Conservation (phyloP, 2,888 invertebrate genomes). For the Crossocerus cetratus region DNA sequence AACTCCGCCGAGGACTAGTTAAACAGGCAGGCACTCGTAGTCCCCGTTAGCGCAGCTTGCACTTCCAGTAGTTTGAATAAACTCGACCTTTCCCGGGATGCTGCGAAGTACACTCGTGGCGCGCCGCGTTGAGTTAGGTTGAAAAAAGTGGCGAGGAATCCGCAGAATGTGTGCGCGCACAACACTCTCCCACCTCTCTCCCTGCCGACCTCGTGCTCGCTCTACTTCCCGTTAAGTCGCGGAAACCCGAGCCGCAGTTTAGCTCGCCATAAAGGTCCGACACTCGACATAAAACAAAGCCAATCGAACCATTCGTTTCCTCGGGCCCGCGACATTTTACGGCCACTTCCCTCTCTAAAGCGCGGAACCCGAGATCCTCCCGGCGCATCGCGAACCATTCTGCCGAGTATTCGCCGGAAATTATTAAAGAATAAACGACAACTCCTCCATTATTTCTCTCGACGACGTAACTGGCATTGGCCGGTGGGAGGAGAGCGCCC, state of each 20-base stretch:
- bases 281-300: too few relatives aligned
- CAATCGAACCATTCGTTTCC: too few relatives aligned
- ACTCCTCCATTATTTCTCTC: background rate
- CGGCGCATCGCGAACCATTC: too few relatives aligned
- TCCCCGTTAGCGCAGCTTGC: constrained; percentile 23
- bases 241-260: too few relatives aligned
- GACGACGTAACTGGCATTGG: background rate
- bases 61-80: constrained; percentile 40
- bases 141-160: constrained; percentile 20
- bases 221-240: too few relatives aligned
- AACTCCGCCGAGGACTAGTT: constrained; percentile 33
- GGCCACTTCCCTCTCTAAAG: too few relatives aligned
- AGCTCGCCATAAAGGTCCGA: too few relatives aligned
- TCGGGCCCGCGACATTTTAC: too few relatives aligned
- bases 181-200: too few relatives aligned
- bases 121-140: background rate
- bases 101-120: constrained; percentile 18
- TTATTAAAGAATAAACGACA: background rate
- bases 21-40: constrained; percentile 32
- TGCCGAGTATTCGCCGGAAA: background rate
- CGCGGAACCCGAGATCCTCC: too few relatives aligned
- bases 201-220: too few relatives aligned
- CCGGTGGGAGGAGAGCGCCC: background rate
- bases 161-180: too few relatives aligned
- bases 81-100: constrained; percentile 4